phyloP scores from a whole-genome alignment of 1,140 invertebrate species.

The Oncopeltus fasciatus region DNA sequence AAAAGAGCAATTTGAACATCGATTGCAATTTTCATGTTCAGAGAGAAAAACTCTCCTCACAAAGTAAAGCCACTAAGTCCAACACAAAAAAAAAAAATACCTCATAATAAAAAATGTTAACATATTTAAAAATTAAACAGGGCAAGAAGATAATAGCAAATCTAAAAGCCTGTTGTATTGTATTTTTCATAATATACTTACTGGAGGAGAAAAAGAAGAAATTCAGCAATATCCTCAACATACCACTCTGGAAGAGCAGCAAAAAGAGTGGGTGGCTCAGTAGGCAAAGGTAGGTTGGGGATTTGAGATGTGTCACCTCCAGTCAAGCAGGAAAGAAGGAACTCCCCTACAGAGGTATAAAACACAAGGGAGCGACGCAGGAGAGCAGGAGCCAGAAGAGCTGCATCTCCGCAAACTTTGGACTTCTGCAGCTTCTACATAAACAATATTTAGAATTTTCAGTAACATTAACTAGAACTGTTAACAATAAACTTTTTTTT shows the following conservation, averaged over 20 bases:
- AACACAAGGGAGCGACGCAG: conserved; percentile 67
- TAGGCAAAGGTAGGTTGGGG: conserved; percentile 32
- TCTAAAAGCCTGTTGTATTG: too few species aligned
- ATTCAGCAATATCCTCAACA: conserved; percentile 90
- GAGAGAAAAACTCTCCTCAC: too few species aligned
- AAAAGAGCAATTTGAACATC: too few species aligned
- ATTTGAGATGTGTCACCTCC: conserved; percentile 8
- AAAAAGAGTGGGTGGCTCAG: conserved; percentile 55
- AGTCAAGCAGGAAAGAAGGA: conserved; percentile 50
- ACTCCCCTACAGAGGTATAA: conserved; percentile 70
- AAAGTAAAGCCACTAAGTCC: too few species aligned
- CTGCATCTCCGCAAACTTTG: conserved; percentile 78
- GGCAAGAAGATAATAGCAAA: too few species aligned
- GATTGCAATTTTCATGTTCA: too few species aligned
- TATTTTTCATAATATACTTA: too few species aligned
- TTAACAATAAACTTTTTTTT: too few species aligned
- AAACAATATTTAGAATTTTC: neutral
- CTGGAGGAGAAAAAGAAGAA: conserved; percentile 82
- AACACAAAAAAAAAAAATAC: too few species aligned
- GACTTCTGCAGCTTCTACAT: conserved; percentile 36
- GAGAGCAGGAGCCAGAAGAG: conserved; percentile 64
- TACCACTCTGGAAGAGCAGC: conserved; percentile 89
- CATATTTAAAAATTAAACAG: too few species aligned
- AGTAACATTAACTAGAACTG: neutral
- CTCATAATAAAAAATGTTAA: too few species aligned